Percentiles rank a stretch among this genome's conserved stretches.
Conservation (phyloP, 2,888 invertebrate genomes). For the Disparrhopalites patrizii region DNA sequence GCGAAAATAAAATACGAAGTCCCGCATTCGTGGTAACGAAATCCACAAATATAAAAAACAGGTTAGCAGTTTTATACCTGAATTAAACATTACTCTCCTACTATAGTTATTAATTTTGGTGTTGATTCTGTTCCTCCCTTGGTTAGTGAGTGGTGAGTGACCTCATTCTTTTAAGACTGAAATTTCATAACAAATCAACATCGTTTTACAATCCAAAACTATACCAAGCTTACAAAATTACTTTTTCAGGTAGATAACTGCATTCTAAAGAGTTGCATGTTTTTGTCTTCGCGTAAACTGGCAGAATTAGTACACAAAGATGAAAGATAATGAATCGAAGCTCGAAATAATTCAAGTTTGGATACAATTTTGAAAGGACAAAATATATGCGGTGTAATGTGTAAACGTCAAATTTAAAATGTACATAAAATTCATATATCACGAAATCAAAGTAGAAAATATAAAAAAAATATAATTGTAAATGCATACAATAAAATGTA, state of each 20-base stretch:
- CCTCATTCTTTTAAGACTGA: constrained; percentile 23
- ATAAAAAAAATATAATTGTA: background rate
- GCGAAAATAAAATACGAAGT: too few relatives aligned
- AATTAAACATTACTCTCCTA: too few relatives aligned
- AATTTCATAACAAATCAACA: constrained; percentile 2
- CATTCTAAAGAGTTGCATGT: background rate
- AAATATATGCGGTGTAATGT: background rate
- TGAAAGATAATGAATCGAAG: background rate
- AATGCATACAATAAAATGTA: background rate
- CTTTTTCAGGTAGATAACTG: background rate
- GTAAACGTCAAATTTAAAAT: background rate
- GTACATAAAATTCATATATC: background rate
- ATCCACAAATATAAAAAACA: too few relatives aligned
- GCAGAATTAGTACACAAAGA: background rate
- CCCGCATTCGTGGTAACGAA: too few relatives aligned
- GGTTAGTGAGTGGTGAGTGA: constrained; percentile 16
- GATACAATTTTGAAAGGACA: too few relatives aligned
- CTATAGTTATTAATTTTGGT: background rate
- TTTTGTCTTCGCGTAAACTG: background rate
- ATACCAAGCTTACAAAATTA: background rate
- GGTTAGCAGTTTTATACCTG: too few relatives aligned
- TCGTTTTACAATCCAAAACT: background rate
- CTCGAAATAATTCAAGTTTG: background rate
- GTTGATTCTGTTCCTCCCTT: background rate
- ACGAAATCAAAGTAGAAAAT: background rate